Evolutionary conservation across 2,888 invertebrate species (phyloP), one percentile per base, ranked within the genome.

Genomic region (Cataglyphis livida): DNA sequence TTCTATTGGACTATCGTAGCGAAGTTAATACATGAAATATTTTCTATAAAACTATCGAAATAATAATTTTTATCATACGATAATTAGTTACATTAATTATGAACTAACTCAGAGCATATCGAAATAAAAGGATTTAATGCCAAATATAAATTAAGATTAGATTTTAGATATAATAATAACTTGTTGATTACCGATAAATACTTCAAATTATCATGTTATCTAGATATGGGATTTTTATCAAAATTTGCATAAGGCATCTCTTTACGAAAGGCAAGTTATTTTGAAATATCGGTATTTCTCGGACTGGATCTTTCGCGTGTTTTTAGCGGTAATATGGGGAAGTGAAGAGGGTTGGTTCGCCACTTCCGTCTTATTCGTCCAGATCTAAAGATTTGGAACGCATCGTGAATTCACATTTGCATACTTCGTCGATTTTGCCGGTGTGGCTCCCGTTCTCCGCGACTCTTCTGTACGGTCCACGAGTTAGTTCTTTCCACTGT

Each of bases 401-500:
- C 88, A 84, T 74, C 83, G 85, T 86, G 87, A 57, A 65, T 54
- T 66, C 82, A 81, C 78, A 93, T 94, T 94, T 93, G 92, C 94
- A 94, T 94, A 93, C 88, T 91, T 87, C 82, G 84, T 84, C 92
- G 91, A 93, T 93, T 93, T 88, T 38, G 38, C 44, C 91, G 90
- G 91, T 92, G 91, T 92, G 91, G 89, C 87, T 91, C 87, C 85
- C 85, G 66, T 83, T 79, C 86, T 82, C 66, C 84, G 66, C 73
- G 64, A 81, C 65, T 48, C 79, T 48, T 75, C 51, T 85, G 32
- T 66, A 71, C 85, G 84, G 87, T 84, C 89, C 87, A 86, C 89
- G 91, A 92, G 92, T 93, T 92, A 91, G 91, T 92, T 93, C 93
- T 92, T 92, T 93, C 90, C 90, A 88, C 91, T 93, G 92, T 93